Evolutionary conservation across 1,140 invertebrate genomes (phyloP), one percentile per base, ranked within the genome.

Genomic region (Diplogasteroides magnus): DNA sequence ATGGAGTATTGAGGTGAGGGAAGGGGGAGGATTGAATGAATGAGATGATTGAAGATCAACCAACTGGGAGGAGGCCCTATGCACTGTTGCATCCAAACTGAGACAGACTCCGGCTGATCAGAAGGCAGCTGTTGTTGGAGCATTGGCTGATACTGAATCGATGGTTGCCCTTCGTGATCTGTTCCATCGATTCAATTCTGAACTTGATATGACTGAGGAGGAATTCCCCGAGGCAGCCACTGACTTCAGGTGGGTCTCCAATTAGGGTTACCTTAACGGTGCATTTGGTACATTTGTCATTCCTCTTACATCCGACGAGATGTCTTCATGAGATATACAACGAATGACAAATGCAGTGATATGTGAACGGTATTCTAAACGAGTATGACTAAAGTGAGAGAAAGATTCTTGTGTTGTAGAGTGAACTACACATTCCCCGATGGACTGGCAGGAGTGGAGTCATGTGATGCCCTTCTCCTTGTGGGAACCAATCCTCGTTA

Each of bases 401-500:
- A n/a, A n/a, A n/a, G n/a, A 23, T 60, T n/a, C 26, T 15, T 19
- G 62, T 23, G 15, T 63, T 3, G 27, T 66, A 77, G 77, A 29
- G 37, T 83, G 31, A 86, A 86, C 76, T 87, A 87, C 77, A 60
- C 86, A 58, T 70, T 87, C 48, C 87, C 87, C 74, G 79, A 84
- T 14, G 79, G 73, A 48, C 85, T 87, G 78, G 65, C 75, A 85
- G 90, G 89, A 37, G 86, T 96, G 27, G 95, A 98, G 86, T 90
- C 97, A 76, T 90, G 94, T 15, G 97, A 99, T 86, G 87, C 92
- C 27, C 87, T 98, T 29, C 83, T 99, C 1, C 85, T 99, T 1
- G 89, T 99, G 77, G 97, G 96, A 71, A 95, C 93, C 2, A 99
- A 99, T 87, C 92, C 94, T 0, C 88, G 97, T 68, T 95, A 91